Percentiles rank a stretch among this genome's conserved stretches.
These are phyloP conservation scores for Blastobasis adustella DNA, from an alignment of 2,888 invertebrate species.

Conservation along the genomic window DNA sequence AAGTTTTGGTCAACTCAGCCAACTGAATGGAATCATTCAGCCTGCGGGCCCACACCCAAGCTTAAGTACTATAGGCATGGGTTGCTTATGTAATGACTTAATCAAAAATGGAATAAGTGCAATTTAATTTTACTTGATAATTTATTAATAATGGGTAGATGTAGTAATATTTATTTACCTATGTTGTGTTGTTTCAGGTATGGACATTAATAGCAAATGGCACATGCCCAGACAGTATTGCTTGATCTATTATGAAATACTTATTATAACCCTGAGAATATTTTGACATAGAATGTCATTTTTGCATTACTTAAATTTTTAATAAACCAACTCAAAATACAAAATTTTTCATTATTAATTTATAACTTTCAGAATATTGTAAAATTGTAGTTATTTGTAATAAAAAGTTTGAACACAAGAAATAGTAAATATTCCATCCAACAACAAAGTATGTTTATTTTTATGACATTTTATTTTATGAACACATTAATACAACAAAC, in stretches of 20 bases:
- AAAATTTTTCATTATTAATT: conserved; percentile 55
- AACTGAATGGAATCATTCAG: no score
- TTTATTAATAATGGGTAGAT: no score
- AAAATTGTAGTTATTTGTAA: conserved; percentile 30
- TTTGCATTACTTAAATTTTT: conserved; percentile 54
- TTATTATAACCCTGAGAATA: no score
- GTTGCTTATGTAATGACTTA: no score
- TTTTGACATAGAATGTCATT: conserved; percentile 33
- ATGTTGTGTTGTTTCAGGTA: conserved; percentile 48
- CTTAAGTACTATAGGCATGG: no score
- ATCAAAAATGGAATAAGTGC: no score
- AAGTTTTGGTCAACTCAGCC: no score
- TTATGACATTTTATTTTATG: conserved; percentile 12
- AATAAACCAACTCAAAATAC: conserved; percentile 50
- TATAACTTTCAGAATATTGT: conserved; percentile 32
- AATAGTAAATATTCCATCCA: conserved; percentile 36
- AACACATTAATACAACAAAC: no score
- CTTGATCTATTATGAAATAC: conserved; percentile 1
- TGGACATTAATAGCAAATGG: conserved; percentile 52
- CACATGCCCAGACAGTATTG: conserved; percentile 2
- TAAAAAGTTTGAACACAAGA: conserved; percentile 36
- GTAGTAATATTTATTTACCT: no score
- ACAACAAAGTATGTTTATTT: conserved; percentile 30
- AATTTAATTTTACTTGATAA: no score
- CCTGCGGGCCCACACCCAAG: no score